phyloP scores from a whole-genome alignment of 2,888 invertebrate genomes.

The Rhingia campestris region DNA sequence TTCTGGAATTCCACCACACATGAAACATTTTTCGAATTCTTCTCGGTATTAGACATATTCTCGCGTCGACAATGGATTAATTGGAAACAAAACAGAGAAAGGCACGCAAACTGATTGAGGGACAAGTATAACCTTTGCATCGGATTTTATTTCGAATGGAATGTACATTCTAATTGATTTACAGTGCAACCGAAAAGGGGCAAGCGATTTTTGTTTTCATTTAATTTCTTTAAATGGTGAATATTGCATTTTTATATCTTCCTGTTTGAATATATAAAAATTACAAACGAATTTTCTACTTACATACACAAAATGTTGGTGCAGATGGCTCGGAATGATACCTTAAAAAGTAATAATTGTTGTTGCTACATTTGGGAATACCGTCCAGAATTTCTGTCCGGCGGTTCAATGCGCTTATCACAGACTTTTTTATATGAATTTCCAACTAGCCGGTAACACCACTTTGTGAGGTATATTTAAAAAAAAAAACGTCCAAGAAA shows the following conservation, averaged over 20 bases:
- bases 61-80: slow-evolving; percentile 7
- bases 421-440: too few relatives aligned
- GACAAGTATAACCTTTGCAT: slow-evolving; percentile 51
- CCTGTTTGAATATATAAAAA: not conserved
- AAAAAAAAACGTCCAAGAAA: too few relatives aligned
- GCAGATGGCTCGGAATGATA: too few relatives aligned
- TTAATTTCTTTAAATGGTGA: not conserved
- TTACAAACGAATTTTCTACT: too few relatives aligned
- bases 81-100: slow-evolving; percentile 51
- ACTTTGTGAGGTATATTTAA: too few relatives aligned
- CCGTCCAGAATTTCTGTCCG: too few relatives aligned
- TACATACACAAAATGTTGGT: too few relatives aligned
- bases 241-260: not conserved
- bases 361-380: too few relatives aligned
- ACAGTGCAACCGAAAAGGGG: slow-evolving; percentile 39
- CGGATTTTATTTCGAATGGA: slow-evolving; percentile 38
- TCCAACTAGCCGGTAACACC: too few relatives aligned
- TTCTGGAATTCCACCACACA: slow-evolving; percentile 49
- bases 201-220: not conserved
- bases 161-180: slow-evolving; percentile 8
- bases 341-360: too few relatives aligned
- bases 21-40: slow-evolving; percentile 56
- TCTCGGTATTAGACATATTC: slow-evolving; percentile 46
- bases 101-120: slow-evolving; percentile 49
- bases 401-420: too few relatives aligned